Evolutionary conservation across 2,888 invertebrate genomes (phyloP).

Genomic region (Xylophagus ater): DNA sequence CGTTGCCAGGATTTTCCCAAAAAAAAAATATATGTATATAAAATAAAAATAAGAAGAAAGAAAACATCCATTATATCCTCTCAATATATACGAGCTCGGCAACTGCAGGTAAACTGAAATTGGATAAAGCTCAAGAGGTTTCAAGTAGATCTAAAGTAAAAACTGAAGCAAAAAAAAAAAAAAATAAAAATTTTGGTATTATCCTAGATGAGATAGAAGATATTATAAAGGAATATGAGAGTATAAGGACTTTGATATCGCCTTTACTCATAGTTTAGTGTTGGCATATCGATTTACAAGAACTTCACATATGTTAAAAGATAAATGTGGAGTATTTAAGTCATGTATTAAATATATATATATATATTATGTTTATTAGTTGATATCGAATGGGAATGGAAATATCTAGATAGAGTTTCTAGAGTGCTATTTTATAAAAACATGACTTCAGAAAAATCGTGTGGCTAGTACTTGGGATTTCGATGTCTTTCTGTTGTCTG

Average conservation of each 20-base stretch:
- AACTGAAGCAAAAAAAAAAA: neutral
- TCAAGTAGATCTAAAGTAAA: neutral
- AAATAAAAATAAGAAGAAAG: no score
- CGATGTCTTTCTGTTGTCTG: no score
- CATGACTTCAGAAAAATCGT: no score
- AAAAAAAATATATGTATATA: no score
- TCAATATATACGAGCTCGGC: slow-evolving; percentile 7
- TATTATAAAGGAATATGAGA: slow-evolving; percentile 3
- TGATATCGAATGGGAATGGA: no score
- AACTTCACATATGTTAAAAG: slow-evolving; percentile 10
- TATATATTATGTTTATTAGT: no score
- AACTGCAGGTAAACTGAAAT: slow-evolving; percentile 16
- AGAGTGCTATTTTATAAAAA: no score
- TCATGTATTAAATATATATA: no score
- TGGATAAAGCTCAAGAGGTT: slow-evolving; percentile 16
- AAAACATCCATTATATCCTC: slow-evolving; percentile 15
- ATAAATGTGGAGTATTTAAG: no score
- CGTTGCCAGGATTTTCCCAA: slow-evolving; percentile 16
- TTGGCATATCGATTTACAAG: slow-evolving; percentile 15
- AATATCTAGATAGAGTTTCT: no score
- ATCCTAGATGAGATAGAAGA: slow-evolving; percentile 3
- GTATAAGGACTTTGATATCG: slow-evolving; percentile 12
- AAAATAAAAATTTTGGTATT: neutral
- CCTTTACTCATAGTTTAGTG: slow-evolving; percentile 13
- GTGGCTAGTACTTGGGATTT: no score